Base-by-base conservation (phyloP, 2,797 vertebrate species). In the Melanotaenia pygmaea region DNA sequence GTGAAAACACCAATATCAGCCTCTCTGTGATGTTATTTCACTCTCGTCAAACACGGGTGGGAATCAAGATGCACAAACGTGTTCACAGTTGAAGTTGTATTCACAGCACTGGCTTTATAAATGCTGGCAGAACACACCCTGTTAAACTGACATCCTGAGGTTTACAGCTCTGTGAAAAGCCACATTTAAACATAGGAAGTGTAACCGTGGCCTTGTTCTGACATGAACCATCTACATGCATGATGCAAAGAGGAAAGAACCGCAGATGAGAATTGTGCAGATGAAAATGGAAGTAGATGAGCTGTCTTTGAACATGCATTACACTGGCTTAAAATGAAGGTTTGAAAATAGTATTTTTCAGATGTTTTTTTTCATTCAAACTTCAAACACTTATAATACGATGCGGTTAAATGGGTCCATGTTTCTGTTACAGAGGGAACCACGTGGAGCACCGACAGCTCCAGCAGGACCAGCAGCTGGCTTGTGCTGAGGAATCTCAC, bases 401-500 rank as follows among this genome's bases (percentile, higher is more conserved):
- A 53, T 8, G 4, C 7, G 1, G n/a, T 54, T 35, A 13, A 38
- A 3, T 60, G 20, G 57, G 11, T 71, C 2, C 57, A 2, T 4
- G 13, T 81, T 60, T 70, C 1, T 79, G 6, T 85, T 70, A 1
- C 86, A 94, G 90, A 91, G 95, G 97, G 96, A 93, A 97, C 96
- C 85, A 96, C 98, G 4, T 99, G 98, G 98, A 99, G 98, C 78
- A 97, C 97, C 30, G 98, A 98, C 93, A 96, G 95, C 94, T 96
- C 97, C 90, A 97, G 93, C 92, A 96, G 98, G 89, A 97, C 96
- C 85, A 99, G 96, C 94, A 99, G 97, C 95, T 99, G 97, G 97
- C 95, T 99, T 88, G 98, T 99, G 72, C 95, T 99, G 84, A 96
- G 98, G 82, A 99, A 99, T 92, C 97, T 99, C 88, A 99, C 98